These are phyloP conservation scores for Silurus meridionalis DNA, from an alignment of 2,113 vertebrate species.

Conservation along the genomic window DNA sequence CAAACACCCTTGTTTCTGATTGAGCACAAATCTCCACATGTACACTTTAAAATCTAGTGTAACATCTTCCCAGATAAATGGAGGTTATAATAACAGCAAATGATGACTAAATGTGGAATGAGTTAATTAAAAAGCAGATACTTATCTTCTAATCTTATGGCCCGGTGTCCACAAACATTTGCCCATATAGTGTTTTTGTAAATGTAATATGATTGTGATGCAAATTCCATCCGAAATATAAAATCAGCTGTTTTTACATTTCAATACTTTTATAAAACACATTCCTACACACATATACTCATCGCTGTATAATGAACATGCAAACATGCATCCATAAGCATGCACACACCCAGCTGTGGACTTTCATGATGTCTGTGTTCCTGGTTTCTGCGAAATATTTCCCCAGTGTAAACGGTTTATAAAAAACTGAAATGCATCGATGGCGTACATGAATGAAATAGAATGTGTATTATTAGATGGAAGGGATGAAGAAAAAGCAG, in stretches of 20 bases:
- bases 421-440: slow-evolving; percentile 6
- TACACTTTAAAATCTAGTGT: too few relatives aligned
- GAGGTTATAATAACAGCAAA: too few relatives aligned
- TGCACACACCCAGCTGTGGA: slow-evolving; percentile 25
- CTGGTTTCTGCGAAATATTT: slow-evolving; percentile 47
- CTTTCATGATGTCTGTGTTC: slow-evolving; percentile 19
- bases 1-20: too few relatives aligned
- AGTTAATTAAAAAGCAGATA: too few relatives aligned
- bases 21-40: too few relatives aligned
- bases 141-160: too few relatives aligned
- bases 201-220: not conserved
- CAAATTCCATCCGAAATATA: too few relatives aligned
- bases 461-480: not conserved
- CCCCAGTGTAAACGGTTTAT: slow-evolving; percentile 56
- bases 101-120: too few relatives aligned
- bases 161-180: too few relatives aligned
- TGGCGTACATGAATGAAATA: slow-evolving; percentile 14
- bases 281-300: not conserved
- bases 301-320: not conserved
- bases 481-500: not conserved
- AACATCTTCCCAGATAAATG: too few relatives aligned
- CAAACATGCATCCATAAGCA: not conserved
- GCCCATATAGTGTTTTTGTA: too few relatives aligned
- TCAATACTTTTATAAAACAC: not conserved
- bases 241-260: not conserved